phyloP scores from a whole-genome alignment of 2,888 invertebrate species.

The Stenoptilia bipunctidactyla region DNA sequence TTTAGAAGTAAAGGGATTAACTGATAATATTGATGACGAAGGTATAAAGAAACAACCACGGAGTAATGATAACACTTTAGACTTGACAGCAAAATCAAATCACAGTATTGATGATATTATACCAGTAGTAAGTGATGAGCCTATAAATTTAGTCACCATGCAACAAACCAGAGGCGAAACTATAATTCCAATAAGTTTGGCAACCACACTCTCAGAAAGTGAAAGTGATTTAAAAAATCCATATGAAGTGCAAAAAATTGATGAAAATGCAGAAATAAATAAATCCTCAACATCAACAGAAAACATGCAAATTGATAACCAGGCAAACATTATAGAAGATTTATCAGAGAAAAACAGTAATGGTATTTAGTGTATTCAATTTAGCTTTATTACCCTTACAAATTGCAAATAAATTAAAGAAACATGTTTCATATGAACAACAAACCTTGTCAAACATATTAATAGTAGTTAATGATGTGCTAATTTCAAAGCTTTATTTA shows the following conservation, averaged over 20 bases:
- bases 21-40: conserved; percentile 69
- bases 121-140: conserved; percentile 45
- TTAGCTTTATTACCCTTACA: no score
- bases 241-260: conserved; percentile 24
- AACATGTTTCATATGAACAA: no score
- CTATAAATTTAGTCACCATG: conserved; percentile 56
- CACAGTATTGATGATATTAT: conserved; percentile 36
- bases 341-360: conserved; percentile 51
- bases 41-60: conserved; percentile 38
- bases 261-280: conserved; percentile 26
- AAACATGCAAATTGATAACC: conserved; percentile 58
- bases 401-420: no score
- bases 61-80: conserved; percentile 47
- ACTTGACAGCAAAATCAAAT: conserved; percentile 52
- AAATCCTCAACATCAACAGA: conserved; percentile 28
- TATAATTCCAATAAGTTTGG: conserved; percentile 18
- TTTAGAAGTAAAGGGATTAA: conserved; percentile 82
- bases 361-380: conserved; percentile 23
- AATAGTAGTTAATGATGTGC: not conserved
- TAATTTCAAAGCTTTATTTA: no score
- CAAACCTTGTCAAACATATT: not conserved
- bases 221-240: conserved; percentile 36
- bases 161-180: conserved; percentile 44
- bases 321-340: conserved; percentile 50
- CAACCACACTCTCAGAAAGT: conserved; percentile 20